These are phyloP conservation scores for Monochamus saltuarius DNA, from an alignment of 1,140 invertebrate genomes.

Conservation along the genomic window DNA sequence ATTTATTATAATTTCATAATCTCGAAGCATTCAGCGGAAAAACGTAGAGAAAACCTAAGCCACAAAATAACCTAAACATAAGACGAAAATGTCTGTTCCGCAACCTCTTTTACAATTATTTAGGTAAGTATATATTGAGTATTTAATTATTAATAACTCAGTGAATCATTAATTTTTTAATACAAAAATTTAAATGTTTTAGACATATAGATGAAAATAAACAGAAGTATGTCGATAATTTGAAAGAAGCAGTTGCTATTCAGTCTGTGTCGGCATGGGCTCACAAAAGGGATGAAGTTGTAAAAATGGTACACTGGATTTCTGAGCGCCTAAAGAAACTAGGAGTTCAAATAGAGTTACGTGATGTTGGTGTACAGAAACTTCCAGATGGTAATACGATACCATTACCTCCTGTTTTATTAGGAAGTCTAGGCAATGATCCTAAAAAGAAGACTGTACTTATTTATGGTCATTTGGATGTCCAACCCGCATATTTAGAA, in stretches of 20 bases:
- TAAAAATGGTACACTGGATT: slow-evolving; percentile 80
- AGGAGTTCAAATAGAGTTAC: slow-evolving; percentile 74
- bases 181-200: slow-evolving; percentile 8
- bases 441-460: slow-evolving; percentile 87
- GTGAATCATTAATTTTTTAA: background rate
- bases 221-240: slow-evolving; percentile 72
- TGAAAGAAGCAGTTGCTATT: slow-evolving; percentile 89
- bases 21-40: no score
- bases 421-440: slow-evolving; percentile 84
- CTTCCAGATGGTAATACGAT: slow-evolving; percentile 72
- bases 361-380: slow-evolving; percentile 77
- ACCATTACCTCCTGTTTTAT: slow-evolving; percentile 82
- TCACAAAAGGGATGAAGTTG: slow-evolving; percentile 73
- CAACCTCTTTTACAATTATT: slow-evolving; percentile 64
- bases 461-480: slow-evolving; percentile 97
- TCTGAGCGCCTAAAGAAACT: slow-evolving; percentile 71
- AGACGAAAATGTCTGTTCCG: slow-evolving; percentile 55
- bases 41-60: no score
- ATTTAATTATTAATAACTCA: slow-evolving; percentile 49
- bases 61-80: no score
- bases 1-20: no score
- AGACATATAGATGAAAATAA: slow-evolving; percentile 81
- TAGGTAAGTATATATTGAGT: slow-evolving; percentile 57
- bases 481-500: slow-evolving; percentile 87
- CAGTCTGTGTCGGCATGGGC: slow-evolving; percentile 93